phyloP scores from a whole-genome alignment of 2,113 vertebrate genomes.

The Telmatochromis sp. region DNA sequence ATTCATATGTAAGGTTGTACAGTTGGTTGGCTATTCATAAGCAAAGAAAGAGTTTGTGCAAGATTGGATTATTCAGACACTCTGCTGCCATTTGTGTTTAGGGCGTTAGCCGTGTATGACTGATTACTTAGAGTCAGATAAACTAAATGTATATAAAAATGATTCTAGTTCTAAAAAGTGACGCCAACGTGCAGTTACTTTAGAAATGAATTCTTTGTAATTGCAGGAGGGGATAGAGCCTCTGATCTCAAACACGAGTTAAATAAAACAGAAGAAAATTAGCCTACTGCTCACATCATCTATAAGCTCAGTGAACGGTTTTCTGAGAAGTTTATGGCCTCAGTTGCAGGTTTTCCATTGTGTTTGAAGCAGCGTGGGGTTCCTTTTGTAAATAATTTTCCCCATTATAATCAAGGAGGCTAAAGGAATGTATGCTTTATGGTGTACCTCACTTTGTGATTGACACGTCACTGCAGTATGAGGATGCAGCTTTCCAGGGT shows the following conservation, averaged over 20 bases:
- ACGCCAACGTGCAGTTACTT: rapidly evolving
- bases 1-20: neutral
- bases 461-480: neutral
- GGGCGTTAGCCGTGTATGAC: neutral
- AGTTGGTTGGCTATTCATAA: neutral
- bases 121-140: neutral
- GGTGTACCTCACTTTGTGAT: neutral
- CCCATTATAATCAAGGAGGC: neutral
- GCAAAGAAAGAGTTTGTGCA: neutral
- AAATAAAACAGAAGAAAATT: neutral
- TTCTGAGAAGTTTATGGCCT: neutral
- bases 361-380: neutral
- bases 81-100: neutral
- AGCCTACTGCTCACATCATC: neutral
- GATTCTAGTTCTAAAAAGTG: neutral
- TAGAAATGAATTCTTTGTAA: neutral
- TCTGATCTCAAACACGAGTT: neutral
- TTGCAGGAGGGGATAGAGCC: neutral
- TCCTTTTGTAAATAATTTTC: neutral
- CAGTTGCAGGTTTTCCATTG: neutral
- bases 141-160: neutral
- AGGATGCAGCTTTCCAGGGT: neutral
- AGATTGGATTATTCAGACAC: neutral
- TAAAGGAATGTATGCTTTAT: neutral
- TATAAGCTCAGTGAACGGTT: neutral